Percentiles rank a stretch among this genome's conserved stretches.
phyloP scores from a whole-genome alignment of 2,888 invertebrate genomes.

The Spodoptera littoralis region DNA sequence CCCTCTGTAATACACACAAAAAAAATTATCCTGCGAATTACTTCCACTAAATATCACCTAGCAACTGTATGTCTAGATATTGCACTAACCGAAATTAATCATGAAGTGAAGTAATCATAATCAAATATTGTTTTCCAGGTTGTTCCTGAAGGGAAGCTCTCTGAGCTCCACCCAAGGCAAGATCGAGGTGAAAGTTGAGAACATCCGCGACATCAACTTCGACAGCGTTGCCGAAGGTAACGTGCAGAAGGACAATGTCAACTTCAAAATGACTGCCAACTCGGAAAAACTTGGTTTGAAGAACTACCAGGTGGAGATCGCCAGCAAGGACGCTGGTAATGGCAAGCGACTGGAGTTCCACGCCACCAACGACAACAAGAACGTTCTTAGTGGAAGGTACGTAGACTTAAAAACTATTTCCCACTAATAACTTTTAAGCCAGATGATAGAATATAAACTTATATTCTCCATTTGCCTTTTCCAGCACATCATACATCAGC shows the following conservation, averaged over 20 bases:
- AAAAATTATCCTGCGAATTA: too few relatives aligned
- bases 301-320: conserved; percentile 90
- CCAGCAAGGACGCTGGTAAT: conserved; percentile 89
- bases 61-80: too few relatives aligned
- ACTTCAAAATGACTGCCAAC: conserved; percentile 89
- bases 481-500: conserved; percentile 91
- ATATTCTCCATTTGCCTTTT: conserved; percentile 12
- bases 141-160: conserved; percentile 75
- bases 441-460: too few relatives aligned
- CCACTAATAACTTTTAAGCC: too few relatives aligned
- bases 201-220: conserved; percentile 86
- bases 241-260: conserved; percentile 90
- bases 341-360: conserved; percentile 90
- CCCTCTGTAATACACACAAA: too few relatives aligned
- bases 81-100: too few relatives aligned
- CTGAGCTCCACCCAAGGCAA: conserved; percentile 89
- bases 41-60: too few relatives aligned
- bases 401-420: conserved; percentile 3
- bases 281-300: conserved; percentile 90
- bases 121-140: conserved; percentile 58
- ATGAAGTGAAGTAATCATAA: not conserved
- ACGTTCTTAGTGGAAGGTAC: conserved; percentile 92
- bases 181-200: conserved; percentile 86
- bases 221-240: conserved; percentile 88
- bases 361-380: conserved; percentile 90